These are phyloP conservation scores for Heterocephalus glaber DNA, from an alignment of 2,113 vertebrate genomes.

Conservation along the genomic window DNA sequence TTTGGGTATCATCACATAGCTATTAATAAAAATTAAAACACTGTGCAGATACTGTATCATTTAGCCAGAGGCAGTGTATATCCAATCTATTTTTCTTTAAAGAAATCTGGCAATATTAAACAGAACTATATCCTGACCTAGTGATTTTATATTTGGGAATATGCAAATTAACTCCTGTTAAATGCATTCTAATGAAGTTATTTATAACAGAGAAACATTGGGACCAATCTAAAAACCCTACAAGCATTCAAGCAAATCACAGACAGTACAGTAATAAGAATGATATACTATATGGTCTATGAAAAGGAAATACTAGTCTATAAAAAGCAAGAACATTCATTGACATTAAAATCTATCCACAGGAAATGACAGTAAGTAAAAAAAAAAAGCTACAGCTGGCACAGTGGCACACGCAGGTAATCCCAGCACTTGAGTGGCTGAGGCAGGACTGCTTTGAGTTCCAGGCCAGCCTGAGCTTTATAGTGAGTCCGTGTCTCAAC, in stretches of 20 bases:
- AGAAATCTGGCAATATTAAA: constrained; percentile 27
- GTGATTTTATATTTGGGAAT: constrained; percentile 39
- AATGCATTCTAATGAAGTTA: constrained; percentile 33
- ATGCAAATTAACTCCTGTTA: constrained; percentile 45
- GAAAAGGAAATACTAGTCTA: background rate
- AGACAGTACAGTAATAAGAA: background rate
- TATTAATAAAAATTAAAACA: constrained; percentile 53
- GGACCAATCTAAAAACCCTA: constrained; percentile 5
- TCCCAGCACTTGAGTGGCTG: background rate
- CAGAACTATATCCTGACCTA: constrained; percentile 16
- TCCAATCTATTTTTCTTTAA: background rate
- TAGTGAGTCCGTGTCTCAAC: background rate
- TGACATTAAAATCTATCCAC: background rate
- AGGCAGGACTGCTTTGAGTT: background rate
- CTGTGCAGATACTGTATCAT: background rate
- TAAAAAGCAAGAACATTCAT: constrained; percentile 19
- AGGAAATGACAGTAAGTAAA: background rate
- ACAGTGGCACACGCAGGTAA: background rate
- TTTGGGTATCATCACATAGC: background rate
- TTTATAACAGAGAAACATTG: background rate
- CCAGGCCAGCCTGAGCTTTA: background rate
- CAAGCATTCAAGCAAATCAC: background rate
- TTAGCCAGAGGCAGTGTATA: background rate
- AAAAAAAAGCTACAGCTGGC: background rate
- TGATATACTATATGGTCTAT: background rate